These are phyloP conservation scores for Cephus runcator DNA, from an alignment of 2,888 invertebrate genomes.

Conservation along the genomic window DNA sequence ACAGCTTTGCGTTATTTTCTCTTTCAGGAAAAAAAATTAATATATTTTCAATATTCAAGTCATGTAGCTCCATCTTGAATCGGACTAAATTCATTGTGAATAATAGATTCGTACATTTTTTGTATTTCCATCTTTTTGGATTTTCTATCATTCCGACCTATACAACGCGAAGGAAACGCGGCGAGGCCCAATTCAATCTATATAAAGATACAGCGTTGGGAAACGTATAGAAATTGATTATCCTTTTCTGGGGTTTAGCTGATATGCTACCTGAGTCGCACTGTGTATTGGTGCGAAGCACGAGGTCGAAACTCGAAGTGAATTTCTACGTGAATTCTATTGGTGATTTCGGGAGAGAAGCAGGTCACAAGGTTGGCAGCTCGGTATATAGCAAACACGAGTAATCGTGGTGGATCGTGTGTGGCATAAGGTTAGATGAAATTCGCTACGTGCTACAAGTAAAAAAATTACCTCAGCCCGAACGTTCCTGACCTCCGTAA, in stretches of 20 bases:
- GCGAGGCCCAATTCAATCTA: neutral
- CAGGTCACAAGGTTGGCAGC: neutral
- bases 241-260: neutral
- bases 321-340: neutral
- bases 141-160: neutral
- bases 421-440: neutral
- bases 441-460: neutral
- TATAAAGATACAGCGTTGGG: neutral
- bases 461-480: neutral
- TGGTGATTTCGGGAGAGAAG: neutral
- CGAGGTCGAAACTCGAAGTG: neutral
- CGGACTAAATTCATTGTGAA: neutral
- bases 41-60: neutral
- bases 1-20: neutral
- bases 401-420: neutral
- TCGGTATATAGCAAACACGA: neutral
- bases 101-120: neutral
- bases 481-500: too few relatives aligned
- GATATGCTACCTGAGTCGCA: neutral
- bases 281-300: neutral
- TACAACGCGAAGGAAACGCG: neutral
- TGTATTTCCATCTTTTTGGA: neutral
- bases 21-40: neutral
- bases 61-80: neutral
- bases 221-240: neutral